Evolutionary conservation across 2,113 vertebrate species (phyloP), one percentile per base, ranked within the genome.

Genomic region (Psilopsiagon aymara): DNA sequence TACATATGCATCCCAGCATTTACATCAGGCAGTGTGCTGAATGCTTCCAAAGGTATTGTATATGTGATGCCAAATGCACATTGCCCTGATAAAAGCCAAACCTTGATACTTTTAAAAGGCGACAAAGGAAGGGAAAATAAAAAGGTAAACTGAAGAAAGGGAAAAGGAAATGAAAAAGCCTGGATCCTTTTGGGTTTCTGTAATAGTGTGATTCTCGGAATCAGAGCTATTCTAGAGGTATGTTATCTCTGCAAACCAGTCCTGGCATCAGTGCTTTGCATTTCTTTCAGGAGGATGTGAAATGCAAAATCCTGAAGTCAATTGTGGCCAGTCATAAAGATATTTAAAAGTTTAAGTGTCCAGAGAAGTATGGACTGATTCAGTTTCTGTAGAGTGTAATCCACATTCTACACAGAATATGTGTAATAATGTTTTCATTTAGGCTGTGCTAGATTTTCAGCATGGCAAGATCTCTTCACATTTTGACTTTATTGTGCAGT

Each of bases 401-500:
- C 47, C 62, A 70, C 21, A 20, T 64, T 91, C 63, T 13, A 6
- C 24, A 25, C 19, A 68, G 25, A 55, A 19, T 62, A 43, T 31
- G 7, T 39, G 27, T 46, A 53, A 24, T 44, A 53, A 74, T 85
- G 33, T 43, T 76, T 83, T 60, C 35, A 31, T 80, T 75, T 76
- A 11, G 49, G 20, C 82, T 52, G 52, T 78, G 59, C 44, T 84
- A 37, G 29, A 84, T 93, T 87, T 95, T 92, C 62, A 76, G 57
- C 55, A 21, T 66, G 57, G 82, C 11, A 27, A 52, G 44, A 53
- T 68, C 49, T 86, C 80, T 82, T 94, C 39, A 23, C 41, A 4
- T 93, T 89, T 70, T 82, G 46, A 85, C 82, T 96, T 87, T 44
- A 59, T 88, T 80, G 44, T 84, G 67, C 47, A 27, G 85, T 71